Conservation (phyloP, 2,888 invertebrate species). For the Coelinius sp. region DNA sequence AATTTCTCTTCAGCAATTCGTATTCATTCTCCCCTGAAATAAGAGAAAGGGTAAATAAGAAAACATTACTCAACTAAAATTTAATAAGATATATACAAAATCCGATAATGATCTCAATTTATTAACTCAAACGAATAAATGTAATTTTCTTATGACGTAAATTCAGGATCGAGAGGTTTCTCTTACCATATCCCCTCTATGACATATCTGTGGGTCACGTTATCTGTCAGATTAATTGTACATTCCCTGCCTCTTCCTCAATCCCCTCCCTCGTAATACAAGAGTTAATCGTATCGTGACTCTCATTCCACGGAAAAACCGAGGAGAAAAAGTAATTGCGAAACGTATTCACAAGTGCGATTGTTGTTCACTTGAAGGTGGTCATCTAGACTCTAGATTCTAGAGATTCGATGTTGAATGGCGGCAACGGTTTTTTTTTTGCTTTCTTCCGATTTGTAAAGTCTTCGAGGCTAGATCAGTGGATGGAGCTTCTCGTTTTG, state of each 20-base stretch:
- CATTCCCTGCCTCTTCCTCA: conserved; percentile 42
- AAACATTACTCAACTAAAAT: not conserved
- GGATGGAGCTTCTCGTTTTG: not conserved
- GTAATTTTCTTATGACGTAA: conserved; percentile 59
- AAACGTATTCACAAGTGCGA: not conserved
- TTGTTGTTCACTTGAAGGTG: conserved; percentile 1
- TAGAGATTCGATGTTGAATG: not conserved
- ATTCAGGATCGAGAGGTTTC: conserved; percentile 44
- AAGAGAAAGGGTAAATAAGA: too few relatives aligned
- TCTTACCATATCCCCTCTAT: conserved; percentile 43
- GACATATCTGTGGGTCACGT: conserved; percentile 61
- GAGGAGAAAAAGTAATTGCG: not conserved
- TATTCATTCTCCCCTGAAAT: too few relatives aligned
- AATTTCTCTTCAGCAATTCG: too few relatives aligned
- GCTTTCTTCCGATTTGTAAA: too few relatives aligned
- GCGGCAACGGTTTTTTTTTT: too few relatives aligned
- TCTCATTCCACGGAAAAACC: not conserved
- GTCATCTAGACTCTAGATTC: not conserved
- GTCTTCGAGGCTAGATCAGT: not conserved
- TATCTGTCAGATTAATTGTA: conserved; percentile 65
- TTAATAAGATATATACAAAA: not conserved
- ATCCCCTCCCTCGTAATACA: too few relatives aligned
- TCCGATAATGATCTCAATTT: not conserved
- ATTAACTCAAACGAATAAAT: conserved; percentile 53
- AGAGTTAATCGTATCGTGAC: conserved; percentile 15